Evolutionary conservation across 2,888 invertebrate genomes (phyloP).

Genomic region (Acronicta alni): DNA sequence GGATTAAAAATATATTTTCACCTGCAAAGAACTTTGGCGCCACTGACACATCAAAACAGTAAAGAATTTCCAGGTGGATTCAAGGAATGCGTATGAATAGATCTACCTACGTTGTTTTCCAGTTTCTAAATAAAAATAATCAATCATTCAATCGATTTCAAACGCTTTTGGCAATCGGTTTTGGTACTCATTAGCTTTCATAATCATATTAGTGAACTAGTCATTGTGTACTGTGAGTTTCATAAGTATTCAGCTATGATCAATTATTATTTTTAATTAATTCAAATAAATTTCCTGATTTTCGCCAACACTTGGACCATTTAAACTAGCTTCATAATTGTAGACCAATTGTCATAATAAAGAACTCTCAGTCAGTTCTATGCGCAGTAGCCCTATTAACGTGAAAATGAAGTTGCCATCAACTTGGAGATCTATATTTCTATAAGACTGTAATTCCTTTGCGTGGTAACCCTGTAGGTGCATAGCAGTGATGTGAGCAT

Average conservation of each 20-base stretch:
- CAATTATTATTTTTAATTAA: too few species aligned
- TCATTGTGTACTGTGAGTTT: too few species aligned
- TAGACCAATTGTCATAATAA: too few species aligned
- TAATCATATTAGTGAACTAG: too few species aligned
- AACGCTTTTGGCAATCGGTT: neutral
- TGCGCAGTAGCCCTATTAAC: too few species aligned
- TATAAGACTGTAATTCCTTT: neutral
- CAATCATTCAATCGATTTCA: neutral
- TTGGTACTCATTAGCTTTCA: too few species aligned
- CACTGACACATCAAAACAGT: constrained; percentile 12
- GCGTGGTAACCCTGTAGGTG: neutral
- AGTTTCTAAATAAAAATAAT: neutral
- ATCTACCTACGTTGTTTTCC: constrained; percentile 23
- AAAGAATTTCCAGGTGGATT: constrained; percentile 20
- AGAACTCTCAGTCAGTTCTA: too few species aligned
- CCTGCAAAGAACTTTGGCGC: constrained; percentile 11
- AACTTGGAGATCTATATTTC: neutral
- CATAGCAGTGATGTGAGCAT: constrained; percentile 37
- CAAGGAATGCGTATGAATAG: constrained; percentile 23
- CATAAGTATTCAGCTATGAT: too few species aligned
- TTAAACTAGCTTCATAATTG: too few species aligned
- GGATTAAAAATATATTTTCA: constrained; percentile 2
- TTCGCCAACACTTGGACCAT: too few species aligned
- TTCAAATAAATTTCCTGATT: too few species aligned
- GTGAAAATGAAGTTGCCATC: neutral